Percentiles rank a stretch among this genome's conserved stretches.
Evolutionary conservation across 2,797 vertebrate genomes (phyloP).

Genomic region (Lates japonicus): DNA sequence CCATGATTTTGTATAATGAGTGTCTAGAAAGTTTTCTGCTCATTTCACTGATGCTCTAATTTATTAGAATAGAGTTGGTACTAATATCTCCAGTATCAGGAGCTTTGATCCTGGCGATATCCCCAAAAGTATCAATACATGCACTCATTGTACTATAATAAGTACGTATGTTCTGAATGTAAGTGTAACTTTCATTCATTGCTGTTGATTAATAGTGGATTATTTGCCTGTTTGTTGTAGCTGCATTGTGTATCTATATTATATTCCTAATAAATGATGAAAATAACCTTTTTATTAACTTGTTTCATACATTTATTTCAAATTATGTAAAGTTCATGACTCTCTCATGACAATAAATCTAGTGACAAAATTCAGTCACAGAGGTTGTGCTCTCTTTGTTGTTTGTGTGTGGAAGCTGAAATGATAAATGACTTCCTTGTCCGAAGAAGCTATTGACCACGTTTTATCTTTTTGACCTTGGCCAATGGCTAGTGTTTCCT

Average conservation of each 20-base stretch:
- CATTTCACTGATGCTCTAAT: too few relatives aligned
- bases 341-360: slow-evolving; percentile 2
- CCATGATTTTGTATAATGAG: background rate
- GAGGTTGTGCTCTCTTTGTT: slow-evolving; percentile 14
- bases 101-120: background rate
- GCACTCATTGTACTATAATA: background rate
- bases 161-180: background rate
- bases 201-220: background rate
- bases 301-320: background rate
- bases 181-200: background rate
- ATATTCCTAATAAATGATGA: background rate
- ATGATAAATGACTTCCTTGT: slow-evolving; percentile 43
- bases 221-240: background rate
- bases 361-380: background rate
- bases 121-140: background rate
- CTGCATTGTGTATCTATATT: background rate
- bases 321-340: background rate
- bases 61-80: background rate
- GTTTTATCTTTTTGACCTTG: slow-evolving; percentile 71
- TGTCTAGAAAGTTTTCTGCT: too few relatives aligned
- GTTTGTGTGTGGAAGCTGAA: slow-evolving; percentile 29
- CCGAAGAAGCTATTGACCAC: slow-evolving; percentile 22
- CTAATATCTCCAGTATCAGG: background rate
- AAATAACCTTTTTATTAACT: background rate
- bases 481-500: slow-evolving; percentile 41